phyloP scores from a whole-genome alignment of 1,140 invertebrate species.

The Catajapyx aquilonaris region DNA sequence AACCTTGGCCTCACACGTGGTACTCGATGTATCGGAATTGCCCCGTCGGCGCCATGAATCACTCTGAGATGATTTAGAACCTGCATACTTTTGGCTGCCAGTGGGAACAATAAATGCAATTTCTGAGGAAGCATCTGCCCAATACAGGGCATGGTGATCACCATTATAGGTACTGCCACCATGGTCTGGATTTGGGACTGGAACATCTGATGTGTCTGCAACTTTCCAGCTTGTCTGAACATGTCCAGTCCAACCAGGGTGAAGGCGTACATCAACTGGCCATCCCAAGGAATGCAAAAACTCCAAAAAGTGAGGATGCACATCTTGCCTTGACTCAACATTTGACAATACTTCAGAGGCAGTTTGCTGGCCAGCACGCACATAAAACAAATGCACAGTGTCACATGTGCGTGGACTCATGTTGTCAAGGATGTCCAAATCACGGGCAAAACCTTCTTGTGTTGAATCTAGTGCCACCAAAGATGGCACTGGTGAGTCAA shows the following conservation, averaged over 20 bases:
- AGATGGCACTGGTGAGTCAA: constrained; percentile 25
- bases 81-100: too few relatives aligned
- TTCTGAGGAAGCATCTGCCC: constrained; percentile 88
- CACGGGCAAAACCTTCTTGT: constrained; percentile 41
- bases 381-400: constrained; percentile 89
- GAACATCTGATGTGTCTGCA: constrained; percentile 3
- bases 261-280: constrained; percentile 56
- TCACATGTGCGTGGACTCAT: constrained; percentile 69
- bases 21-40: too few relatives aligned
- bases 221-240: constrained; percentile 50
- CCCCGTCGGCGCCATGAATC: too few relatives aligned
- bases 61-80: too few relatives aligned
- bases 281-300: constrained; percentile 66
- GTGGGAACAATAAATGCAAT: constrained; percentile 87
- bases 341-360: constrained; percentile 64
- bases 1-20: constrained; percentile 43
- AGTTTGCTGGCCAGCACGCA: constrained; percentile 56
- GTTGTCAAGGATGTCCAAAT: constrained; percentile 51
- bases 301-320: constrained; percentile 52
- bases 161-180: constrained; percentile 46
- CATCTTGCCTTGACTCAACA: constrained; percentile 34
- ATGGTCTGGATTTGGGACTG: constrained; percentile 19
- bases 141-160: constrained; percentile 59
- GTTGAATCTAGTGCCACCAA: constrained; percentile 57
- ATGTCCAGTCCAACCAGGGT: constrained; percentile 80